These are phyloP conservation scores for Dioctria linearis DNA, from an alignment of 2,888 invertebrate genomes.

Conservation along the genomic window DNA sequence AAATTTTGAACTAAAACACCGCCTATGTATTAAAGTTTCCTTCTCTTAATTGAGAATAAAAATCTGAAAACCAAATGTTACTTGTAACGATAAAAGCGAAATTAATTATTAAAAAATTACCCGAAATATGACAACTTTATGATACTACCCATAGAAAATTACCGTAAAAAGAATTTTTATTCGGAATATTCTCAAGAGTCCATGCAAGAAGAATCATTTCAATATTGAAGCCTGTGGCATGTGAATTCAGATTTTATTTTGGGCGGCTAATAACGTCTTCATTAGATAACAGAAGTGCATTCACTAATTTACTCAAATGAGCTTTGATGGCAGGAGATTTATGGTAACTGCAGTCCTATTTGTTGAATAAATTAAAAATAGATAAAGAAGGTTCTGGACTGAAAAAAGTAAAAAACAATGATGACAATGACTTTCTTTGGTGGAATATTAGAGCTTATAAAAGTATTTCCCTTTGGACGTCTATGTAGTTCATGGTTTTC, in stretches of 20 bases:
- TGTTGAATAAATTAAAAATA: slow-evolving; percentile 25
- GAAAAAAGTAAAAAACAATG: neutral
- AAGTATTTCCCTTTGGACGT: neutral
- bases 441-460: neutral
- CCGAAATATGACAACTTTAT: slow-evolving; percentile 4
- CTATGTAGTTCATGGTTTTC: neutral
- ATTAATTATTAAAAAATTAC: neutral
- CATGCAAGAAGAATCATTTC: neutral
- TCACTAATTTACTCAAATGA: slow-evolving; percentile 24
- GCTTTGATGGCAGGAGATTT: slow-evolving; percentile 7
- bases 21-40: too few relatives aligned
- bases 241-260: neutral
- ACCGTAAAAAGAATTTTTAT: neutral
- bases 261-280: neutral
- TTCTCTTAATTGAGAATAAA: too few relatives aligned
- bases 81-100: too few relatives aligned
- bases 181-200: too few relatives aligned
- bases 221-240: neutral
- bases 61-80: too few relatives aligned
- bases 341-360: slow-evolving; percentile 26
- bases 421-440: neutral
- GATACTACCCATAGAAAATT: neutral
- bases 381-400: neutral
- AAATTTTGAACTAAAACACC: too few relatives aligned
- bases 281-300: slow-evolving; percentile 1